These are phyloP conservation scores for Cartodere bifasciata DNA, from an alignment of 2,888 invertebrate species.

Conservation along the genomic window DNA sequence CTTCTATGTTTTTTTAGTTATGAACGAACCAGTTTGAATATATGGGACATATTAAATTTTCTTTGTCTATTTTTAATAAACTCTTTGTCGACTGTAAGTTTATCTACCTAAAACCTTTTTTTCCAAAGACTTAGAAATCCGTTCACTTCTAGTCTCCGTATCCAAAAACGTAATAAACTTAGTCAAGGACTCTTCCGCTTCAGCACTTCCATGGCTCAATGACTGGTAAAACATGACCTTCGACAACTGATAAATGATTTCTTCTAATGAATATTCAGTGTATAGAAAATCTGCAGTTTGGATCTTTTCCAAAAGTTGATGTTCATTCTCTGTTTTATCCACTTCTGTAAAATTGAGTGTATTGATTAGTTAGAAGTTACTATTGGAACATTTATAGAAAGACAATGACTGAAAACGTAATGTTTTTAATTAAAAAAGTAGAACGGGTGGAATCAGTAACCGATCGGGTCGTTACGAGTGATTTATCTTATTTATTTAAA, in stretches of 20 bases:
- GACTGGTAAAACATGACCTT: conserved; percentile 74
- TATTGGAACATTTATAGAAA: no score
- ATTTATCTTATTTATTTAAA: no score
- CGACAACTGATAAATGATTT: conserved; percentile 68
- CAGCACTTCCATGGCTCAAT: conserved; percentile 51
- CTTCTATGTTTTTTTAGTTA: no score
- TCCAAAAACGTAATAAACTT: conserved; percentile 64
- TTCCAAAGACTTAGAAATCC: conserved; percentile 59
- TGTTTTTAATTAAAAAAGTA: no score
- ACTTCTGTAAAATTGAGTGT: conserved; percentile 13
- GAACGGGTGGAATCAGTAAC: no score
- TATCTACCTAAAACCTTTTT: conserved; percentile 62
- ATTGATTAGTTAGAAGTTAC: no score
- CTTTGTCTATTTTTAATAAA: conserved; percentile 1
- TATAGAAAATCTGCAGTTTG: conserved; percentile 59
- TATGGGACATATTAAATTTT: background rate
- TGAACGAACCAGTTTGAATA: no score
- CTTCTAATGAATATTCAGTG: conserved; percentile 64
- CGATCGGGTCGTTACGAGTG: no score
- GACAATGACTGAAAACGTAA: no score
- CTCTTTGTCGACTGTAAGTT: background rate
- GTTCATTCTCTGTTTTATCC: conserved; percentile 26
- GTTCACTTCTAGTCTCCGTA: conserved; percentile 57
- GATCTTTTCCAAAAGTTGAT: conserved; percentile 55
- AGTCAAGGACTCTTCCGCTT: conserved; percentile 60